Base-by-base conservation (phyloP, 1,140 invertebrate species). In the Calosoma granatense region DNA sequence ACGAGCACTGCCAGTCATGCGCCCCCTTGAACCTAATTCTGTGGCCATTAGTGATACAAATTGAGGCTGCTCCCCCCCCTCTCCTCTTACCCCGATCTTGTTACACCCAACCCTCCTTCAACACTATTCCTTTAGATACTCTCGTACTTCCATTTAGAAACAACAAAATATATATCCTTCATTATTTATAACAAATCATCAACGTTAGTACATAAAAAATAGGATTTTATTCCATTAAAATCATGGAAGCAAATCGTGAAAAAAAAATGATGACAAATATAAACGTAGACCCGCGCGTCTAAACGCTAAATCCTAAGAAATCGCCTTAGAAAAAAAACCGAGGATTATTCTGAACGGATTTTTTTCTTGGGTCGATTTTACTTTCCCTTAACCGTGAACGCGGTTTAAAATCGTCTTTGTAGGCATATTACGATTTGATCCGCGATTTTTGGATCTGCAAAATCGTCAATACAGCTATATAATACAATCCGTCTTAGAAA, bases 31-130 rank as follows among this genome's bases (percentile, higher is more conserved):
- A 47, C 41, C 41, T 47, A 47, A 47, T 47, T 47, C 41, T 47
- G 41, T 47, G 41, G 41, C 41, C 41, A 47, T 47, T 36, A 41
- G 54, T 41, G 54, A 41, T 51, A 55, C 53, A 57, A 41, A 55
- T 41, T 51, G 39, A 51, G 23, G 41, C 54, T 61, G 59, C 52
- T 53, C 47, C 54, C 30, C 26, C 39, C 53, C 21, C 47, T 23
- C 21, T 59, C 56, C 53, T 20, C 51, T 52, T 52, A 14, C 21
- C 20, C 51, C 51, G 14, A 17, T 14, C 1, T 19, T 52, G n/a
- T n/a, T n/a, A n/a, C n/a, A n/a, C n/a, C n/a, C n/a, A n/a, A n/a
- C n/a, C n/a, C n/a, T n/a, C n/a, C n/a, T n/a, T n/a, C n/a, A n/a
- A n/a, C n/a, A n/a, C n/a, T n/a, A n/a, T n/a, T n/a, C n/a, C n/a